phyloP scores from a whole-genome alignment of 53 echinoderm and acorn worm species.

The Astropecten irregularis region DNA sequence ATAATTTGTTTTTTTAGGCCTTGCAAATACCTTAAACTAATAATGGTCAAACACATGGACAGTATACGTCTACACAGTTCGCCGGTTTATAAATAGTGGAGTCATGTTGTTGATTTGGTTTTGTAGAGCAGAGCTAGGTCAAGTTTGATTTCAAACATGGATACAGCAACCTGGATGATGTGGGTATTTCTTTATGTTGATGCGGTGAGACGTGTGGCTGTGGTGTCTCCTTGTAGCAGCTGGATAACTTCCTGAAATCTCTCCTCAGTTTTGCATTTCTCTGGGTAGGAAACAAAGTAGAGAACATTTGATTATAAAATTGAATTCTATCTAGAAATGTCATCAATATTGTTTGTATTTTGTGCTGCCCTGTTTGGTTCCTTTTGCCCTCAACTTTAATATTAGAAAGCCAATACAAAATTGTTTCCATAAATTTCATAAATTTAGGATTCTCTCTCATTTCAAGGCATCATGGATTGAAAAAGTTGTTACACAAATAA shows the following conservation, averaged over 20 bases:
- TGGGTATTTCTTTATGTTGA: background rate
- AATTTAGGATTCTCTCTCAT: too few species aligned
- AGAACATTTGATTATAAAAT: background rate
- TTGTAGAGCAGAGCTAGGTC: too few species aligned
- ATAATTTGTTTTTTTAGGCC: too few species aligned
- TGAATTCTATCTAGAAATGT: background rate
- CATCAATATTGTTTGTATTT: background rate
- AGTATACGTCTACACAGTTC: too few species aligned
- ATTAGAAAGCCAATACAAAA: background rate
- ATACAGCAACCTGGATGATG: too few species aligned
- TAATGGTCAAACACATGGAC: too few species aligned
- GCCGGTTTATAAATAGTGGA: too few species aligned
- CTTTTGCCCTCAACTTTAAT: background rate
- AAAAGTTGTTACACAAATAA: too few species aligned
- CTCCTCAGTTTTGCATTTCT: slow-evolving; percentile 44
- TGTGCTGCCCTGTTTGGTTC: background rate
- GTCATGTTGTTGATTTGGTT: too few species aligned
- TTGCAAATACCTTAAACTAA: too few species aligned
- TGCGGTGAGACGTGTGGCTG: slow-evolving; percentile 4
- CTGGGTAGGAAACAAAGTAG: background rate
- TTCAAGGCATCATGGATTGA: too few species aligned
- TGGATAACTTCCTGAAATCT: slow-evolving; percentile 40
- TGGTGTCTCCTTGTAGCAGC: slow-evolving; percentile 36
- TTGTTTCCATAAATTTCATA: background rate
- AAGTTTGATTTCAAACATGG: too few species aligned